phyloP scores from a whole-genome alignment of 2,888 invertebrate species.

The Drosophila crucigera region DNA sequence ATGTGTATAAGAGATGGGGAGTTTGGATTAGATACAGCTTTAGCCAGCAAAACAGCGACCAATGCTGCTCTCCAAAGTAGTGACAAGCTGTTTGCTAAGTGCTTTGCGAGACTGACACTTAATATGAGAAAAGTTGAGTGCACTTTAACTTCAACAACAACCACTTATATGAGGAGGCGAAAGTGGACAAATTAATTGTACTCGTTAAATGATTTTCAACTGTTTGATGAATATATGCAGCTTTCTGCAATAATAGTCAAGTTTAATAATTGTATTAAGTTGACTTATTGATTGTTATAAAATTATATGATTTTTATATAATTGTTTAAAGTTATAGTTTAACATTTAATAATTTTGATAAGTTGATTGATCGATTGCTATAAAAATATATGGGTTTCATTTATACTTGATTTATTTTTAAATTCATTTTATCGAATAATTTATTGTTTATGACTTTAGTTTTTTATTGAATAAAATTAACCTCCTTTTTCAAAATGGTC shows the following conservation, averaged over 20 bases:
- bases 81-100: constrained; percentile 1
- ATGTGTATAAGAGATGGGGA: neutral
- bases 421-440: neutral
- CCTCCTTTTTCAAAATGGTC: too few relatives aligned
- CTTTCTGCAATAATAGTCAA: neutral
- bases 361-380: neutral
- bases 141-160: constrained; percentile 8
- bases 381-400: neutral
- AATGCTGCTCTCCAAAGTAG: constrained; percentile 14
- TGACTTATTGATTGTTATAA: neutral
- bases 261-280: neutral
- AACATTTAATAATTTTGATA: neutral
- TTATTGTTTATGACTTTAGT: neutral
- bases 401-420: neutral
- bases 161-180: neutral
- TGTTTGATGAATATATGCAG: neutral
- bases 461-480: neutral
- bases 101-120: constrained; percentile 4
- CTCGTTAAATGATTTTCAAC: neutral
- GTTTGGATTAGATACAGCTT: constrained; percentile 16
- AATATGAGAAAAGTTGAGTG: constrained; percentile 18
- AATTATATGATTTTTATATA: neutral
- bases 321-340: neutral
- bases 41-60: constrained; percentile 29
- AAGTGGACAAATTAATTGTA: constrained; percentile 31